phyloP scores from a whole-genome alignment of 2,797 vertebrate genomes.

The Danio jaintianensis region DNA sequence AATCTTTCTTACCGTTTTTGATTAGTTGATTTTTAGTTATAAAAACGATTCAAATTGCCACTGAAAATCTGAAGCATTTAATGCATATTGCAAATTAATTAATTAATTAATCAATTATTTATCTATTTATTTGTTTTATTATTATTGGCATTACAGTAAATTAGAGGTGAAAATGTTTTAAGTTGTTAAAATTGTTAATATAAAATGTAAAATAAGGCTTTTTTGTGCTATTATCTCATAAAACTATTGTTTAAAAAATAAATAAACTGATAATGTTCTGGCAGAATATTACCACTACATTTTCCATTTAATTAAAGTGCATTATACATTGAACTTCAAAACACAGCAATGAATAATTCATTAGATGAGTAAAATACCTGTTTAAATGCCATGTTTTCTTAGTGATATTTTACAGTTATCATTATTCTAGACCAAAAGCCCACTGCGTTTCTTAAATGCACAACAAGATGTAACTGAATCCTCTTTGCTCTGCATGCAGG shows the following conservation, averaged over 20 bases:
- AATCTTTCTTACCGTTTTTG: no score
- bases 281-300: no score
- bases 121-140: not conserved
- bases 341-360: no score
- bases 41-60: not conserved
- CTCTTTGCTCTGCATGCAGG: not conserved
- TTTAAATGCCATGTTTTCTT: no score
- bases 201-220: not conserved
- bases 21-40: no score
- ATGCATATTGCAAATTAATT: no score
- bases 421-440: not conserved
- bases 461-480: not conserved
- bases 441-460: not conserved
- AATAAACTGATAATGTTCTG: no score
- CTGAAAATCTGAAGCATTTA: not conserved
- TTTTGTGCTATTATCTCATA: not conserved
- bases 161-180: not conserved
- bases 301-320: no score
- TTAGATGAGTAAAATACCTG: no score
- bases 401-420: not conserved
- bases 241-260: not conserved
- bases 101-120: not conserved
- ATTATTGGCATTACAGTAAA: not conserved
- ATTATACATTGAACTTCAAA: no score
- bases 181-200: not conserved